Conservation (phyloP, 2,113 vertebrate species). For the Sterrhoptilus dennistouni region DNA sequence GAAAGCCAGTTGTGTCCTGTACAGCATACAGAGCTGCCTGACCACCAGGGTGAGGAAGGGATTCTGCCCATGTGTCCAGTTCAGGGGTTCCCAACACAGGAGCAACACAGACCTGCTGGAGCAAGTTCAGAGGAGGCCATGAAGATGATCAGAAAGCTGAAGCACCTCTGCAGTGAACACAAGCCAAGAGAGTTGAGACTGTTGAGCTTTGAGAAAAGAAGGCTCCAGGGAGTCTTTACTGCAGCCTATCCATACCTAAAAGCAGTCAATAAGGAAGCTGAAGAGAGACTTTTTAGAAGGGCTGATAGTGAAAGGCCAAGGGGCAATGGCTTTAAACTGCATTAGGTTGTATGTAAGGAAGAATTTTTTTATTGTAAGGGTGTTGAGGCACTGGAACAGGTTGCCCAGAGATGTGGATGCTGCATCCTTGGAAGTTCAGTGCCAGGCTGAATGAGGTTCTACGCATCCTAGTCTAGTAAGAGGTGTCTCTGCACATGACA, state of each 20-base stretch:
- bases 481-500: neutral
- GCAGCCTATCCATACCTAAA: neutral
- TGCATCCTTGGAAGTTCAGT: neutral
- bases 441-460: neutral
- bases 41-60: neutral
- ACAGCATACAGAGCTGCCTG: neutral
- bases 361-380: neutral
- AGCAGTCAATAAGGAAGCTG: neutral
- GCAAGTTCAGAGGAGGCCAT: fast-evolving
- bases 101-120: neutral
- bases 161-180: neutral
- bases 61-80: neutral
- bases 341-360: neutral
- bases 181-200: neutral
- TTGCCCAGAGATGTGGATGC: neutral
- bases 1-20: neutral
- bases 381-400: neutral
- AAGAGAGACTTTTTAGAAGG: neutral
- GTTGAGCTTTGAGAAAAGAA: neutral
- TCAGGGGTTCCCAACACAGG: neutral
- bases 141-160: neutral
- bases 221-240: neutral
- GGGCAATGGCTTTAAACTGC: neutral
- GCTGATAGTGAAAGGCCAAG: neutral
- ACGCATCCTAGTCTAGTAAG: neutral